A percentile compares a stretch with the other conserved stretches of the same genome.
phyloP scores from a whole-genome alignment of 1,140 invertebrate genomes.

The Lasioglossum albipes region DNA sequence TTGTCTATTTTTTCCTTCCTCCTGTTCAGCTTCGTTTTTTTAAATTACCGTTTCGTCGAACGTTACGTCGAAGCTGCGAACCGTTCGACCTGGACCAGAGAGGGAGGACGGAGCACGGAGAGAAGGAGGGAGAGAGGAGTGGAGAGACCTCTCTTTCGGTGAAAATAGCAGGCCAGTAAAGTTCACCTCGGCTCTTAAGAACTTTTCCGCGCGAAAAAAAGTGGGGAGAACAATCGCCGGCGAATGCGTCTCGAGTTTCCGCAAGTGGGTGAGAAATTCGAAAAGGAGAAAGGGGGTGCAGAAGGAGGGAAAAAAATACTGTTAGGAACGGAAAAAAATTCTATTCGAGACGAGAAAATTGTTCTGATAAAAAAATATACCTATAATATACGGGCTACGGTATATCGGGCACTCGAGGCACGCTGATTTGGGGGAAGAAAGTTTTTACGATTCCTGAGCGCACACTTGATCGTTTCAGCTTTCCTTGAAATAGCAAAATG shows the following conservation, averaged over 20 bases:
- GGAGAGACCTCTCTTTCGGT: constrained; percentile 29
- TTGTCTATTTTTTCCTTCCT: neutral
- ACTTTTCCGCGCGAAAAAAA: constrained; percentile 49
- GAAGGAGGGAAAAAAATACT: neutral
- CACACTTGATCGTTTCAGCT: too few species aligned
- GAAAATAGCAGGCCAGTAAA: constrained; percentile 52
- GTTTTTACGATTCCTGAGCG: neutral
- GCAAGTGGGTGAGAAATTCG: constrained; percentile 49
- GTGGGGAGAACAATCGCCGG: constrained; percentile 40
- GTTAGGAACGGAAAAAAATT: constrained; percentile 1
- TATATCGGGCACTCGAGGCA: neutral
- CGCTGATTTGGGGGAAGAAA: neutral
- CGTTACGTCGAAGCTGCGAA: constrained; percentile 2
- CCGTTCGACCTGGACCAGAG: constrained; percentile 35
- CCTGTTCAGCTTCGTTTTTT: neutral
- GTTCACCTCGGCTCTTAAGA: constrained; percentile 50
- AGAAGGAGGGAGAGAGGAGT: constrained; percentile 1
- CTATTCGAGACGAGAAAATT: neutral
- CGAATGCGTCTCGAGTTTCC: constrained; percentile 54
- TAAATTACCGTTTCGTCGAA: constrained; percentile 21
- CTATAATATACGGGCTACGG: neutral
- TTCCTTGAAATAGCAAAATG: neutral
- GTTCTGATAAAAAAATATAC: neutral
- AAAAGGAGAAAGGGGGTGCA: neutral
- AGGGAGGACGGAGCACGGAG: neutral